phyloP scores from a whole-genome alignment of 2,113 vertebrate species.

The Calidris pygmaea region DNA sequence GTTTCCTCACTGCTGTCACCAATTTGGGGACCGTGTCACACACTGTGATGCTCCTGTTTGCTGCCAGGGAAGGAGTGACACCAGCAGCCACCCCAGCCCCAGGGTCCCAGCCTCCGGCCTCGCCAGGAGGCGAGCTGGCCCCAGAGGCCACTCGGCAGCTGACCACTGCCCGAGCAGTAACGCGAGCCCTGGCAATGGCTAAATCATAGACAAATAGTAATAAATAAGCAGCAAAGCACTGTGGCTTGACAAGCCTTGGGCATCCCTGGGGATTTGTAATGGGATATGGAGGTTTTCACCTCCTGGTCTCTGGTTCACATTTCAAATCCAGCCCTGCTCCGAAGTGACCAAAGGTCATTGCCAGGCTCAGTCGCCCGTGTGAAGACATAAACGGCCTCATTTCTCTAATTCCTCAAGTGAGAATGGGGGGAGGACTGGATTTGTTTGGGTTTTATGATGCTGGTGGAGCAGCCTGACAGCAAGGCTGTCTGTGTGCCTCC shows the following conservation, averaged over 20 bases:
- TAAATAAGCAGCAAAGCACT: constrained; percentile 61
- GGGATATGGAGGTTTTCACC: constrained; percentile 63
- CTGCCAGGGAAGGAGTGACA: neutral
- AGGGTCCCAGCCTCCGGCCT: neutral
- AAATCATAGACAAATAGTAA: constrained; percentile 9
- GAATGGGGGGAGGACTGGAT: neutral
- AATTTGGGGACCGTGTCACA: neutral
- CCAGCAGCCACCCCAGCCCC: rapidly evolving
- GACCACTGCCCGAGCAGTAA: neutral
- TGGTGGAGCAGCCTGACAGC: neutral
- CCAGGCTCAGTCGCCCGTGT: constrained; percentile 30
- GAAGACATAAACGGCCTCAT: constrained; percentile 49
- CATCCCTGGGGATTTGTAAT: constrained; percentile 51
- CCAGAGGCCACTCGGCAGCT: neutral
- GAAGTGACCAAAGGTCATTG: constrained; percentile 58
- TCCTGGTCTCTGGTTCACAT: constrained; percentile 61
- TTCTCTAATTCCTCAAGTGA: constrained; percentile 32
- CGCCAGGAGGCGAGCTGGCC: neutral
- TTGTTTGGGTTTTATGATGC: constrained; percentile 18
- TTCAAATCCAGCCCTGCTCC: constrained; percentile 59
- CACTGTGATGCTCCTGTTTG: neutral
- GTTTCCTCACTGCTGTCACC: neutral
- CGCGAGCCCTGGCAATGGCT: neutral
- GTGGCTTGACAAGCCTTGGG: constrained; percentile 31
- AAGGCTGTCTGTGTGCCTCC: neutral